A percentile compares a stretch with the other conserved stretches of the same genome.
phyloP scores from a whole-genome alignment of 2,888 invertebrate species.

The Leuctra nigra region DNA sequence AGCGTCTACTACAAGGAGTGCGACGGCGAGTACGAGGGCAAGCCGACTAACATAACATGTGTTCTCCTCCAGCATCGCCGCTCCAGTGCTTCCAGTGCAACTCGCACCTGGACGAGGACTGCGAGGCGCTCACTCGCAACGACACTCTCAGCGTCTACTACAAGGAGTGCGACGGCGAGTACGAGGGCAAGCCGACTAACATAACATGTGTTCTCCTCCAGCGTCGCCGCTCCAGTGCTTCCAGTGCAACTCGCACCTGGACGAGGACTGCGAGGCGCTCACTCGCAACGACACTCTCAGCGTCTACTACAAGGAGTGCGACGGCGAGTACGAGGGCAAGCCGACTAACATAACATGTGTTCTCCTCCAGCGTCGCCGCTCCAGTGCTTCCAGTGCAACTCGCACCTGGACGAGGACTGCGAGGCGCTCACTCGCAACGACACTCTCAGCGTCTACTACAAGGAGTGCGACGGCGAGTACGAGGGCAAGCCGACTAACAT shows the following conservation, averaged over 20 bases:
- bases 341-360: too few species aligned
- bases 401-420: constrained; percentile 60
- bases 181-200: constrained; percentile 44
- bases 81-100: constrained; percentile 75
- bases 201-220: too few species aligned
- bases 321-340: constrained; percentile 42
- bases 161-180: constrained; percentile 43
- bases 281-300: constrained; percentile 45
- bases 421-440: constrained; percentile 49
- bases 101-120: constrained; percentile 60
- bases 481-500: constrained; percentile 44
- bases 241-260: constrained; percentile 65
- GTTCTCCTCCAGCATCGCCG: too few species aligned
- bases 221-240: too few species aligned
- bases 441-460: constrained; percentile 35
- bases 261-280: constrained; percentile 58
- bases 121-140: constrained; percentile 51
- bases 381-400: constrained; percentile 74
- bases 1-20: constrained; percentile 37
- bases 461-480: constrained; percentile 43
- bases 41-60: too few species aligned
- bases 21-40: constrained; percentile 41
- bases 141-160: constrained; percentile 37
- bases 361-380: too few species aligned
- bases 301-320: constrained; percentile 37